Base-by-base conservation (phyloP, 1,140 invertebrate genomes). In the Nephotettix cincticeps region DNA sequence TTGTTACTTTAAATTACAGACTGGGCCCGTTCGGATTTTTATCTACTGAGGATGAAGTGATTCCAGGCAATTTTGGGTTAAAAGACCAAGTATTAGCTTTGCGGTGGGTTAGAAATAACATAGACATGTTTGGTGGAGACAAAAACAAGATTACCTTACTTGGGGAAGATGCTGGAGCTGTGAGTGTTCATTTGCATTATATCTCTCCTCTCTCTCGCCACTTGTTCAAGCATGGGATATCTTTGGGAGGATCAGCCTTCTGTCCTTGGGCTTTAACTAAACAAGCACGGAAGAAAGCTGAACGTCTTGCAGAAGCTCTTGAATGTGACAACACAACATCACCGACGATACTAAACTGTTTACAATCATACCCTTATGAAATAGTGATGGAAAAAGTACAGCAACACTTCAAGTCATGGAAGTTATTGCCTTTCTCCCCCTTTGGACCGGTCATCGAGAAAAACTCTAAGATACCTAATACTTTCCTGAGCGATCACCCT, bases 171-270 rank as follows among this genome's bases (percentile, higher is more conserved):
- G 70, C 72, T 4, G 74, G 74, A 3, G 74, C 43, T 29, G 70
- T 69, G 0, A 69, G 67, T 63, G 72, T 72, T 19, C 69, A 71
- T 65, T 43, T 71, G 23, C 74, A 73, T 32, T 65, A 73, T 27
- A 17, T 69, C 1, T 75, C 75, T 13, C 74, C 72, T 25, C 27
- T 68, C 13, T 65, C 64, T 13, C 73, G 64, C 67, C 71, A 70
- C 73, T 27, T 67, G 30, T 67, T 67, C 76, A 78, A 88, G 77
- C 84, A 87, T 65, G 92, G 90, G 1, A 89, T 95, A 54, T 88
- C 93, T 0, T 86, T 90, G 80, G 94, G 92, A 77, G 94, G 93
- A 0, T 89, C 89, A 13, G 87, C 88, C 3, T 80, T 93, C 0
- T 82, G 85, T 74, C 86, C 86, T 1, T 96, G 90, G 93, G 86